Conservation (phyloP, 2,888 invertebrate species). For the Prosapia bicincta region DNA sequence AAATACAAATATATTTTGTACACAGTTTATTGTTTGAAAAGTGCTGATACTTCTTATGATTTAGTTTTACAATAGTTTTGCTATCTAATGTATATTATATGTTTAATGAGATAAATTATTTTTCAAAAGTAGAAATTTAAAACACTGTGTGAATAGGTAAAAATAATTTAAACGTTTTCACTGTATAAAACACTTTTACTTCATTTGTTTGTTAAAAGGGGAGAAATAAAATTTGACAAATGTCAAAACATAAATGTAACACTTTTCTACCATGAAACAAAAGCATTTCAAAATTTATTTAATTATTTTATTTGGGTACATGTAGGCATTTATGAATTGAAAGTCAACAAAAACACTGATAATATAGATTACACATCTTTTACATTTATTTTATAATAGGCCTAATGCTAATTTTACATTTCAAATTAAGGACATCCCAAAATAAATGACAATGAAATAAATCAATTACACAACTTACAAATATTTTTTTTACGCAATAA, state of each 20-base stretch:
- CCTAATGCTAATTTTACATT: not conserved
- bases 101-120: not conserved
- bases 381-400: not conserved
- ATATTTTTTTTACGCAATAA: too few relatives aligned
- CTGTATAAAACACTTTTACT: not conserved
- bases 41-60: not conserved
- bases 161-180: not conserved
- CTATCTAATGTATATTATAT: not conserved
- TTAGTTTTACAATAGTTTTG: not conserved
- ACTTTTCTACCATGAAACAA: too few relatives aligned
- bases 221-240: too few relatives aligned
- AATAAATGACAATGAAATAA: too few relatives aligned
- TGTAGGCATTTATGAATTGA: too few relatives aligned
- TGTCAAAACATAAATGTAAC: too few relatives aligned
- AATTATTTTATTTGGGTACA: too few relatives aligned
- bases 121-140: not conserved
- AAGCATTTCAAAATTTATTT: too few relatives aligned
- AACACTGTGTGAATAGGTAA: not conserved
- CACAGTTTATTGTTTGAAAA: not conserved
- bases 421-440: not conserved
- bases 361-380: not conserved
- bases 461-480: too few relatives aligned
- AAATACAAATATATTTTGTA: not conserved
- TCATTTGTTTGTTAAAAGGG: too few relatives aligned
- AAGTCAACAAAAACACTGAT: too few relatives aligned